phyloP scores from a whole-genome alignment of 2,113 vertebrate species.

The Callipepla squamata region DNA sequence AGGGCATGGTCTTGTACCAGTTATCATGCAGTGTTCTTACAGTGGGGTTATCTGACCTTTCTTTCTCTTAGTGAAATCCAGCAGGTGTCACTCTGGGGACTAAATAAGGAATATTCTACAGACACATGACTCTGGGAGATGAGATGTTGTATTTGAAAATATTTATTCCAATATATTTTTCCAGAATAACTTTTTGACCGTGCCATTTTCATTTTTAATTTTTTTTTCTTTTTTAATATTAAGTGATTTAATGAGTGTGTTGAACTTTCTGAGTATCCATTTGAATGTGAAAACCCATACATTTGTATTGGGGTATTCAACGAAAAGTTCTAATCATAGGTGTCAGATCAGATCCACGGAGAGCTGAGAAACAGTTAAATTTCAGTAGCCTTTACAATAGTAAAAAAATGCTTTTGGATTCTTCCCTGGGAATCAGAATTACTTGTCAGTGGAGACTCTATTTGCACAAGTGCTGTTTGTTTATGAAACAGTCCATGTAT shows the following conservation, averaged over 20 bases:
- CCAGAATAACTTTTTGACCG: not conserved
- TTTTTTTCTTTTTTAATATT: not conserved
- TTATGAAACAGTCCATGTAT: rapidly evolving
- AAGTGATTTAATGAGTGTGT: rapidly evolving
- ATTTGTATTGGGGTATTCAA: not conserved
- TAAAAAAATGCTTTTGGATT: not conserved
- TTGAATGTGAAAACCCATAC: not conserved
- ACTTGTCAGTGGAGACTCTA: not conserved
- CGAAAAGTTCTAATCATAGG: not conserved
- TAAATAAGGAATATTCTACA: constrained; percentile 3
- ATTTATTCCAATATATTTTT: not conserved
- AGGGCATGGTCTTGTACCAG: not conserved
- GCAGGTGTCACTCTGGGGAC: constrained; percentile 73
- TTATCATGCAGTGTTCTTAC: not conserved
- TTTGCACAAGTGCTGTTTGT: not conserved
- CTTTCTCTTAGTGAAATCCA: constrained; percentile 47
- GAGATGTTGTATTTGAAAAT: not conserved
- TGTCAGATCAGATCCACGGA: not conserved
- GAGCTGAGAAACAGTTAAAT: not conserved
- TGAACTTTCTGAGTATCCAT: not conserved
- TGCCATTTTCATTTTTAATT: not conserved
- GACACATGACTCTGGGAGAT: not conserved
- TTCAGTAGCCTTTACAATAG: not conserved
- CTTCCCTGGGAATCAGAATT: not conserved
- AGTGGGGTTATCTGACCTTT: not conserved